Evolutionary conservation across 2,888 invertebrate species (phyloP), one percentile per base, ranked within the genome.

Genomic region (Strigamia crassipes): DNA sequence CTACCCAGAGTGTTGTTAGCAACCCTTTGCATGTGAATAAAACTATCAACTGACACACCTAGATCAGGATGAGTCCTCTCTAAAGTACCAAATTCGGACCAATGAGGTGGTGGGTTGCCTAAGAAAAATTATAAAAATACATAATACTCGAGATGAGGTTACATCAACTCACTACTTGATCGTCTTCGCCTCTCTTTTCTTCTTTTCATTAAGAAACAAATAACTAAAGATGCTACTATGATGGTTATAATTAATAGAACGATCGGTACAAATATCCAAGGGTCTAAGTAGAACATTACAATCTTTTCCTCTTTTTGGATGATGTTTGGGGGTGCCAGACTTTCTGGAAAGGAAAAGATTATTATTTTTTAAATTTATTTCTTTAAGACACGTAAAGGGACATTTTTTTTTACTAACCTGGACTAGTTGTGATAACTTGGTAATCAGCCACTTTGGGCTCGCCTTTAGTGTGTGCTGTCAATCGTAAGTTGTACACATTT

Each of bases 231-330:
- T 80, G 80, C 51, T 13, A 80, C 31, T 23, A 80, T 80, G 12
- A 80, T 46, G 23, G 51, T 46, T 5, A 80, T 80, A 10, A 80
- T 46, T 23, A 80, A 51, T 15, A 23, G 21, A 41, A 80, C 51
- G 1, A 80, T 46, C 13, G 80, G 80, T 46, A 80, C 21, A 51
- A 80, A 80, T 27, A 80, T 80, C 80, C 80, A 80, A 12, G 80
- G 80, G 46, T 80, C 80, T 42, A 80, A 27, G 41, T 41, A 80
- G 21, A 80, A 80, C 51, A 80, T 21, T 13, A 80, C 51, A 18
- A 80, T 46, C 23, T 46, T 41, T 21, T 80, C 80, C 46, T 80
- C 80, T 18, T 46, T 80, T 21, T 78, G 38, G 5, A 34, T 13
- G n/a, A 78, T 15, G 31, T 31, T 27, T 78, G 79, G 79, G 3